These are phyloP conservation scores for Leptonema lineaticorne DNA, from an alignment of 1,140 invertebrate genomes.

Conservation along the genomic window DNA sequence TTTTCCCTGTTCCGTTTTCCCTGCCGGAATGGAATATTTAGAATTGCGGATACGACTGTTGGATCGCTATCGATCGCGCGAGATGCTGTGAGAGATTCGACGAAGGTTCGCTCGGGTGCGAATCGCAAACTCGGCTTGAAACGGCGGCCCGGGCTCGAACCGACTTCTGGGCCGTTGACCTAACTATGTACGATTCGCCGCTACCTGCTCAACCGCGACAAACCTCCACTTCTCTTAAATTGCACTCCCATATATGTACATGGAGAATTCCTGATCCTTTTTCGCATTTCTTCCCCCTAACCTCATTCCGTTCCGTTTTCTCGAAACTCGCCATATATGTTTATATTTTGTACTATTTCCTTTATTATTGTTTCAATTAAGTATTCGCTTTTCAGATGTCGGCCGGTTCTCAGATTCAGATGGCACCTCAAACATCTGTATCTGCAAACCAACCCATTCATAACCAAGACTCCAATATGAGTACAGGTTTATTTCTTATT, in stretches of 20 bases:
- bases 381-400: slow-evolving; percentile 74
- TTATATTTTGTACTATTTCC: neutral
- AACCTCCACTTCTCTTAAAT: neutral
- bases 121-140: no score
- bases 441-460: slow-evolving; percentile 82
- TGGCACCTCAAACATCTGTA: slow-evolving; percentile 88
- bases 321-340: neutral
- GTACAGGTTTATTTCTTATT: slow-evolving; percentile 66
- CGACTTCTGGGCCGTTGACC: neutral
- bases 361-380: neutral
- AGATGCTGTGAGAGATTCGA: no score
- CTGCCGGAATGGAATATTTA: neutral
- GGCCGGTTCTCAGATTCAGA: slow-evolving; percentile 85
- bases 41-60: neutral
- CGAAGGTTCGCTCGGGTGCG: no score
- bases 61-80: neutral
- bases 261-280: no score
- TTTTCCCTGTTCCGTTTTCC: neutral
- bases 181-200: neutral
- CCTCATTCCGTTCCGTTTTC: neutral
- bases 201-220: neutral
- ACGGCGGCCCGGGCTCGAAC: no score
- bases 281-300: no score
- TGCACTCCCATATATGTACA: neutral
- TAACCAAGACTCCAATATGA: slow-evolving; percentile 95